Conservation (phyloP, 2,888 invertebrate species). For the Lasioglossum morio region DNA sequence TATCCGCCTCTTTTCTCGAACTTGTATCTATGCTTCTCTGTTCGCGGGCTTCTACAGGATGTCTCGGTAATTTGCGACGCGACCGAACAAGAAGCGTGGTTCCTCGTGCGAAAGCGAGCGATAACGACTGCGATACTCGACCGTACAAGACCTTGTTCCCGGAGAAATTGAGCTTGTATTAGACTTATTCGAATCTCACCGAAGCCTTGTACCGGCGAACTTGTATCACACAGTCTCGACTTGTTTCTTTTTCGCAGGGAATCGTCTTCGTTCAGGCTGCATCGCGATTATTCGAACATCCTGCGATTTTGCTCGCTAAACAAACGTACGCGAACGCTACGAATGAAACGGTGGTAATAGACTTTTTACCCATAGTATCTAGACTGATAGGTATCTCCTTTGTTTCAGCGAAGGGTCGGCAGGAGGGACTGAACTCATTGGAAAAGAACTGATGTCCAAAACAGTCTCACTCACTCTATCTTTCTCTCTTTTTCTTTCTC, state of each 20-base stretch:
- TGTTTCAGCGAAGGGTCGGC: conserved; percentile 25
- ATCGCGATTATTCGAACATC: neutral
- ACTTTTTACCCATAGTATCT: neutral
- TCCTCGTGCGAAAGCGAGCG: neutral
- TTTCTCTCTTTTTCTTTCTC: neutral
- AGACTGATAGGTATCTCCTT: neutral
- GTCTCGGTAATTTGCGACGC: neutral
- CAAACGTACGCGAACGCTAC: conserved; percentile 20
- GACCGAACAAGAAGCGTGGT: neutral
- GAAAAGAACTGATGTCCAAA: conserved; percentile 11
- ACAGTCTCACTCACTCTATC: neutral
- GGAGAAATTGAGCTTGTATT: neutral
- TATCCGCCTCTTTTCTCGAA: conserved; percentile 50
- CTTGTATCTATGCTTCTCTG: conserved; percentile 39
- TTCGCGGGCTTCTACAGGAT: neutral
- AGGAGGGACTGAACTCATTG: conserved; percentile 24
- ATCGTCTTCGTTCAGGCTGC: neutral
- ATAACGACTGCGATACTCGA: neutral
- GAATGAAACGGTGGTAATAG: conserved; percentile 37
- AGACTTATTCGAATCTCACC: neutral
- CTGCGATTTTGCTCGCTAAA: neutral
- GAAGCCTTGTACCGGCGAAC: neutral
- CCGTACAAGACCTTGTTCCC: neutral
- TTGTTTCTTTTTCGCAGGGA: neutral
- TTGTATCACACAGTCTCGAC: neutral